These are phyloP conservation scores for Larimichthys polyactis DNA, from an alignment of 2,113 vertebrate species.

Conservation along the genomic window DNA sequence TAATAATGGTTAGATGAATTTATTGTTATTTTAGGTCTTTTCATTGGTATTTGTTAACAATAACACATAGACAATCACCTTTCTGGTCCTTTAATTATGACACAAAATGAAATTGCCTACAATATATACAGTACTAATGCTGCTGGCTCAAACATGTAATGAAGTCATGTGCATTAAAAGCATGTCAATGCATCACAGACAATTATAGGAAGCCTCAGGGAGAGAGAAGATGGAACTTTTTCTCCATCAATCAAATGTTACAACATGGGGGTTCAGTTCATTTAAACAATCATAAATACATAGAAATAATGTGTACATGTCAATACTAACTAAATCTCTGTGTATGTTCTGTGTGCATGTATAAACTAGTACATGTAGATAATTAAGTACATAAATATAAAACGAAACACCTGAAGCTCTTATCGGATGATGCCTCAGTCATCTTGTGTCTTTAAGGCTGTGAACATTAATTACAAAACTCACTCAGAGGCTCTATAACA, in stretches of 20 bases:
- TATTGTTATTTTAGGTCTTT: neutral
- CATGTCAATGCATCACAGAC: neutral
- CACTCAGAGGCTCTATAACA: conserved; percentile 39
- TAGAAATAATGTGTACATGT: conserved; percentile 2
- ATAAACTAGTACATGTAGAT: conserved; percentile 3
- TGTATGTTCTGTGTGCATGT: neutral
- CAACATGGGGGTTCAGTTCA: conserved; percentile 1
- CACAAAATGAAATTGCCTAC: neutral
- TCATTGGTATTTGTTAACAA: neutral
- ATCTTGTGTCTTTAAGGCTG: conserved; percentile 31
- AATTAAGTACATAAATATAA: conserved; percentile 8
- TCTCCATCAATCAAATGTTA: conserved; percentile 9
- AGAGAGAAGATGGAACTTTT: conserved; percentile 2
- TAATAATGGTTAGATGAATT: no score
- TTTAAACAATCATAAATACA: conserved; percentile 11
- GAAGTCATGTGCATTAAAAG: neutral
- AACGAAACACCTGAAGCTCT: conserved; percentile 33
- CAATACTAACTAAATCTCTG: neutral
- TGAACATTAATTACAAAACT: conserved; percentile 50
- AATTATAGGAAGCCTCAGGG: conserved; percentile 29
- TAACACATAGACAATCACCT: neutral
- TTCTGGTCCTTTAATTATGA: neutral
- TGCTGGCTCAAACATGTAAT: conserved; percentile 30
- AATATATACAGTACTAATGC: neutral
- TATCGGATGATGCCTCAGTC: conserved; percentile 10